Percentiles rank a stretch among this genome's conserved stretches.
phyloP scores from a whole-genome alignment of 2,888 invertebrate species.

The Perizoma flavofasciatum region DNA sequence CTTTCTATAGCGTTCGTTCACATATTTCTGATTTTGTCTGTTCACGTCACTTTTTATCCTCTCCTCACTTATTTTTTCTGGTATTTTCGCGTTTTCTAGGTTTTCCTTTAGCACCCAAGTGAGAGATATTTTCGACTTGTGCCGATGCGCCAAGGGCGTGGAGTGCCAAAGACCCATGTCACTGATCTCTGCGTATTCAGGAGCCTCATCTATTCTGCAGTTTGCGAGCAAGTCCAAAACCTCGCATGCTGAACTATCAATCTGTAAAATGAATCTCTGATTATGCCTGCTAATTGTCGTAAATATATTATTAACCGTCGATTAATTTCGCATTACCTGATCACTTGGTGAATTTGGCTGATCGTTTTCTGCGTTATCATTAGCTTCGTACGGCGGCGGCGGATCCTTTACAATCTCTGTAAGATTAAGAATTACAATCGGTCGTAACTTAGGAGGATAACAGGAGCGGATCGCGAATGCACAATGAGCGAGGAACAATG shows the following conservation, averaged over 20 bases:
- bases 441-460: conserved; percentile 54
- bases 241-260: conserved; percentile 58
- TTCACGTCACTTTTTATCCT: conserved; percentile 49
- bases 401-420: conserved; percentile 72
- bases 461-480: conserved; percentile 61
- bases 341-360: conserved; percentile 41
- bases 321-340: conserved; percentile 49
- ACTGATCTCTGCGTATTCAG: conserved; percentile 72
- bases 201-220: conserved; percentile 58
- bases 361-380: conserved; percentile 50
- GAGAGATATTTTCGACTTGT: conserved; percentile 87
- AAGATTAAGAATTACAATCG: conserved; percentile 51
- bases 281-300: not conserved
- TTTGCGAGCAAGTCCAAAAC: conserved; percentile 71
- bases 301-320: conserved; percentile 15
- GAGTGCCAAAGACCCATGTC: conserved; percentile 82
- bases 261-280: conserved; percentile 47
- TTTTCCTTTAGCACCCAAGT: conserved; percentile 90
- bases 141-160: conserved; percentile 70
- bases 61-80: conserved; percentile 54
- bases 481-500: conserved; percentile 60
- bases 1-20: conserved; percentile 60
- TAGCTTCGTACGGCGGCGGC: conserved; percentile 74
- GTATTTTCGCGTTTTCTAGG: conserved; percentile 69
- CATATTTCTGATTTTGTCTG: conserved; percentile 44